Percentiles rank a stretch among this genome's conserved stretches.
These are phyloP conservation scores for Sebastes trivittatus DNA, from an alignment of 2,797 vertebrate species.

Conservation along the genomic window DNA sequence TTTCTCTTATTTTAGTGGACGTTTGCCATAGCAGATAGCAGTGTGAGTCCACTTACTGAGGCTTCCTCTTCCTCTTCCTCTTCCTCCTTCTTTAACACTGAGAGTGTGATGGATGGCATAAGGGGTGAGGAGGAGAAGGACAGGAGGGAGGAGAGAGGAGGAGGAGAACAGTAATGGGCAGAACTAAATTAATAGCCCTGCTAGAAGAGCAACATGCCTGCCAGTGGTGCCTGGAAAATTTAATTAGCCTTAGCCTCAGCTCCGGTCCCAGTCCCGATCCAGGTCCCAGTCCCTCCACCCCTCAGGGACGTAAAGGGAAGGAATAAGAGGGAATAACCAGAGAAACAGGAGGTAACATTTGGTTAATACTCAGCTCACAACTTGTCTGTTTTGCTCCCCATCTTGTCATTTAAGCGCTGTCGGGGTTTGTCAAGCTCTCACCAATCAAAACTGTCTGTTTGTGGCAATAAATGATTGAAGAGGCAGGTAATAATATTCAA, in stretches of 20 bases:
- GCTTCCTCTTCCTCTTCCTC: background rate
- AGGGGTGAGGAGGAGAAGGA: conserved; percentile 43
- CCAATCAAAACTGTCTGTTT: conserved; percentile 6
- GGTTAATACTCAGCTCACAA: conserved; percentile 10
- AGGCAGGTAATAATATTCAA: conserved; percentile 23
- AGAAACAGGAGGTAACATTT: background rate
- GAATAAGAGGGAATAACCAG: background rate
- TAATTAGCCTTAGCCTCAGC: conserved; percentile 70
- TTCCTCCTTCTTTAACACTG: background rate
- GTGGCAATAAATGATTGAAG: conserved; percentile 7
- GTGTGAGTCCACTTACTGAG: conserved; percentile 8
- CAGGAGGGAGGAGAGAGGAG: conserved; percentile 32
- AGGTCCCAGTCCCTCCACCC: conserved; percentile 14
- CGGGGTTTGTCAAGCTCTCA: background rate
- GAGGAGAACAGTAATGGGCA: conserved; percentile 69
- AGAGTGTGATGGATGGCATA: conserved; percentile 61
- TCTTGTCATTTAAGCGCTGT: conserved; percentile 7
- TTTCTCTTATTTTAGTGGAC: background rate
- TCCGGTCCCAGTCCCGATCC: conserved; percentile 22
- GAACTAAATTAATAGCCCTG: conserved; percentile 78
- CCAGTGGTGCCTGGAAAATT: conserved; percentile 75
- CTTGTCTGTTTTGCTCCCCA: background rate
- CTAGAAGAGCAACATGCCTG: conserved; percentile 77
- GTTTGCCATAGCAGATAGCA: background rate
- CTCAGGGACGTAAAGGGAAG: background rate